Conservation (phyloP, 2,113 vertebrate species). For the Menura novaehollandiae region DNA sequence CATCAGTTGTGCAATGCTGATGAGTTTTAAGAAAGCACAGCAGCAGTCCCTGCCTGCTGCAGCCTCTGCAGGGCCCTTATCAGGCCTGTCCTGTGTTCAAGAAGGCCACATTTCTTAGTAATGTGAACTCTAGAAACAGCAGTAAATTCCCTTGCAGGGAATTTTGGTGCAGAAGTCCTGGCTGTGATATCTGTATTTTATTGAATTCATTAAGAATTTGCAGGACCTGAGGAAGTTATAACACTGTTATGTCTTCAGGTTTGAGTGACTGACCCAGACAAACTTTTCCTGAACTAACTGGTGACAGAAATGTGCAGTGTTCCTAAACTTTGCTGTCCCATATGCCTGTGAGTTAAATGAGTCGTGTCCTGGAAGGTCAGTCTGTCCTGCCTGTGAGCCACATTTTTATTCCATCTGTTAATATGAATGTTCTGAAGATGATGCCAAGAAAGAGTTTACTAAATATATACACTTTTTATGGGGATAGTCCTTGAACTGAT, state of each 20-base stretch:
- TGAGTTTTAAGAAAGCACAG: not conserved
- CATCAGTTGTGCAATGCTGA: conserved; percentile 30
- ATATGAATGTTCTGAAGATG: not conserved
- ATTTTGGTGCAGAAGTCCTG: not conserved
- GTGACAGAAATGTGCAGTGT: not conserved
- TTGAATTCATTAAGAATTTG: not conserved
- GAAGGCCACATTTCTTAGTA: not conserved
- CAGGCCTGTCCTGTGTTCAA: not conserved
- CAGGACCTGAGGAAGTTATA: not conserved
- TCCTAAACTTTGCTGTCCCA: not conserved
- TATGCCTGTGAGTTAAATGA: not conserved
- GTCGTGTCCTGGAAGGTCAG: conserved; percentile 18
- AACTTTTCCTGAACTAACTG: not conserved
- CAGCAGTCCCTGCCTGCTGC: not conserved
- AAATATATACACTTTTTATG: not conserved
- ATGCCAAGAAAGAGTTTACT: conserved; percentile 17
- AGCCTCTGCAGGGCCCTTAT: not conserved
- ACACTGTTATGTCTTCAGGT: not conserved
- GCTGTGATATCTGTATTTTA: not conserved
- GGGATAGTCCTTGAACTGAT: not conserved
- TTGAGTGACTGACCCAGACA: not conserved
- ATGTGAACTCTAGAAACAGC: not conserved
- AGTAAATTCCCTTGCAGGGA: not conserved
- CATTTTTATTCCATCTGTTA: conserved; percentile 48
- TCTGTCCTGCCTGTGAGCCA: not conserved